Conservation (phyloP, 2,113 vertebrate species). For the Meleagris gallopavo region DNA sequence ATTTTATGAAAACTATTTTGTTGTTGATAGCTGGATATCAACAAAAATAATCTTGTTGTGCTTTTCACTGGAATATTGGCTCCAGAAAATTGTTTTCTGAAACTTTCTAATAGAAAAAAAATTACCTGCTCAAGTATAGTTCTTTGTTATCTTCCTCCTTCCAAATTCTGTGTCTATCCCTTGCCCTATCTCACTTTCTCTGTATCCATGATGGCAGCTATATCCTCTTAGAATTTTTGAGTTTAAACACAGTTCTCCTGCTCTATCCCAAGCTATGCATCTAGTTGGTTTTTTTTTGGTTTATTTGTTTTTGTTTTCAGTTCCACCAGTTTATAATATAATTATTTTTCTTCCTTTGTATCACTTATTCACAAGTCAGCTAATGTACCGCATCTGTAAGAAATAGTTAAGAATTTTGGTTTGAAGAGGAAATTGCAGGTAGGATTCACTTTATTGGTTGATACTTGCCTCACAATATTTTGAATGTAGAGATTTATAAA, state of each 20-base stretch:
- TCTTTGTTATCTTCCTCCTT: not conserved
- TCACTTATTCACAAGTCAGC: not conserved
- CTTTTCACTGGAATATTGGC: not conserved
- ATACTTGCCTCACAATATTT: not conserved
- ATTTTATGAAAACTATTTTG: not conserved
- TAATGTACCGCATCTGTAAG: not conserved
- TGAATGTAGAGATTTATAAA: not conserved
- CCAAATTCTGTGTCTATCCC: not conserved
- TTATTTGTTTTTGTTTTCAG: not conserved
- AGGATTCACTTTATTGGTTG: not conserved
- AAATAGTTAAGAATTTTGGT: not conserved
- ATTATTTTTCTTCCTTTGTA: not conserved
- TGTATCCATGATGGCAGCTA: not conserved
- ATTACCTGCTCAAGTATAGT: not conserved
- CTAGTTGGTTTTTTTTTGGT: not conserved
- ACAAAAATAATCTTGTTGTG: not conserved
- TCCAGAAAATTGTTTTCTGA: not conserved
- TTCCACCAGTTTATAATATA: not conserved
- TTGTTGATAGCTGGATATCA: not conserved
- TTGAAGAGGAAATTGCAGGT: not conserved
- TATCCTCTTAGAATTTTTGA: not conserved
- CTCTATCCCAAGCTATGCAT: not conserved
- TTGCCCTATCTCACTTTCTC: not conserved
- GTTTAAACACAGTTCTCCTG: not conserved
- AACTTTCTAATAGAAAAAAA: not conserved